Percentiles rank a stretch among this genome's conserved stretches.
These are phyloP conservation scores for Pelobates fuscus DNA, from an alignment of 2,113 vertebrate genomes.

Conservation along the genomic window DNA sequence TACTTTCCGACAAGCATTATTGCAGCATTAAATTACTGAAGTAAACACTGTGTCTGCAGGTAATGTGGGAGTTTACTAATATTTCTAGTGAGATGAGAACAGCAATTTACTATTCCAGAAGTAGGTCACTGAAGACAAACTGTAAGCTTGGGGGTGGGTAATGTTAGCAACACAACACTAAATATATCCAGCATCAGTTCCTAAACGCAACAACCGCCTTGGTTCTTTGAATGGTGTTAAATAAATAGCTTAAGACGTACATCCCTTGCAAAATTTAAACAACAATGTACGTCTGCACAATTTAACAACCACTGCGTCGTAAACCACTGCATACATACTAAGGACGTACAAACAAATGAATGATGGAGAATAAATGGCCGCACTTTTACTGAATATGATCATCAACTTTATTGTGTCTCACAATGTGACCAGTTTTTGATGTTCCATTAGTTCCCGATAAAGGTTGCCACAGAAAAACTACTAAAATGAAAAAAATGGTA, in stretches of 20 bases:
- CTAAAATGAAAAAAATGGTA: no score
- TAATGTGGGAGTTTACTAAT: slow-evolving; percentile 10
- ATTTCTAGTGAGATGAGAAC: neutral
- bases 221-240: neutral
- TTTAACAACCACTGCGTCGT: no score
- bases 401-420: no score
- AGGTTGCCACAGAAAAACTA: no score
- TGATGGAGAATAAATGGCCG: no score
- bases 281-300: neutral
- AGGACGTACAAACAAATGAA: no score
- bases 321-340: no score
- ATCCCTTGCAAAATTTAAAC: neutral
- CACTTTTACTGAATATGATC: no score
- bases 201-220: neutral
- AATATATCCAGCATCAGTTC: neutral
- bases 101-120: slow-evolving; percentile 16
- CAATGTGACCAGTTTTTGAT: no score
- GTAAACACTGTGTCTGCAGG: slow-evolving; percentile 34
- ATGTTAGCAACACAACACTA: neutral
- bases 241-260: neutral
- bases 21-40: neutral
- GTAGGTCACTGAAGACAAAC: slow-evolving; percentile 11
- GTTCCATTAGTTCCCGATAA: no score
- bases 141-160: neutral
- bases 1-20: neutral